These are phyloP conservation scores for Heliothis peltigera DNA, from an alignment of 2,888 invertebrate genomes.

Conservation along the genomic window DNA sequence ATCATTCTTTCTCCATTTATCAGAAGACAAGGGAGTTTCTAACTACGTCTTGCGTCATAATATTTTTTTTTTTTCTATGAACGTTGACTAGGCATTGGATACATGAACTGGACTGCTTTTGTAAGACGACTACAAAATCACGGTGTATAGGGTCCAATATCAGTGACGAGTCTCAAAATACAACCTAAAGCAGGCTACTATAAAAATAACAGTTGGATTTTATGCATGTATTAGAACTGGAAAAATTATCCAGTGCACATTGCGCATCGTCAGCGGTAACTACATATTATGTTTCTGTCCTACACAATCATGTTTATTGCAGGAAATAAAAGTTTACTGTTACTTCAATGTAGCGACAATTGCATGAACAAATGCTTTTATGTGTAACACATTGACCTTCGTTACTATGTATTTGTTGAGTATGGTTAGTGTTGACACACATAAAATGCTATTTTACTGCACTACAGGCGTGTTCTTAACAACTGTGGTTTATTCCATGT, in stretches of 20 bases:
- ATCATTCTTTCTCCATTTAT: no score
- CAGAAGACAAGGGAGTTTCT: no score
- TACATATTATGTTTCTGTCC: slow-evolving; percentile 19
- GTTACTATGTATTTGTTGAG: slow-evolving; percentile 65
- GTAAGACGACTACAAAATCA: no score
- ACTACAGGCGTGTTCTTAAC: slow-evolving; percentile 39
- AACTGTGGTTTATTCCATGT: slow-evolving; percentile 37
- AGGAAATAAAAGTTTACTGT: slow-evolving; percentile 48
- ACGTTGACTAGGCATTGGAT: no score
- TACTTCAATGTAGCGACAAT: slow-evolving; percentile 52
- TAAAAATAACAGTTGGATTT: neutral
- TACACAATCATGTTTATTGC: slow-evolving; percentile 40
- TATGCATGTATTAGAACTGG: slow-evolving; percentile 7
- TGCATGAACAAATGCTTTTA: slow-evolving; percentile 49
- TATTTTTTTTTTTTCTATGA: no score
- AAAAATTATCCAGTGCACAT: slow-evolving; percentile 17
- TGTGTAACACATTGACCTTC: slow-evolving; percentile 58
- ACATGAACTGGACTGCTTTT: no score
- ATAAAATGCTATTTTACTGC: slow-evolving; percentile 60
- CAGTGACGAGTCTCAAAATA: slow-evolving; percentile 18
- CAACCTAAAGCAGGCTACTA: slow-evolving; percentile 13
- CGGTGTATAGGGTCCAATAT: slow-evolving; percentile 23
- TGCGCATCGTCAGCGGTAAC: slow-evolving; percentile 16
- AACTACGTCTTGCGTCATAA: no score
- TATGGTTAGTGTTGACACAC: slow-evolving; percentile 73